Evolutionary conservation across 1,140 invertebrate genomes (phyloP), one percentile per base, ranked within the genome.

Genomic region (Lucilia cuprina): DNA sequence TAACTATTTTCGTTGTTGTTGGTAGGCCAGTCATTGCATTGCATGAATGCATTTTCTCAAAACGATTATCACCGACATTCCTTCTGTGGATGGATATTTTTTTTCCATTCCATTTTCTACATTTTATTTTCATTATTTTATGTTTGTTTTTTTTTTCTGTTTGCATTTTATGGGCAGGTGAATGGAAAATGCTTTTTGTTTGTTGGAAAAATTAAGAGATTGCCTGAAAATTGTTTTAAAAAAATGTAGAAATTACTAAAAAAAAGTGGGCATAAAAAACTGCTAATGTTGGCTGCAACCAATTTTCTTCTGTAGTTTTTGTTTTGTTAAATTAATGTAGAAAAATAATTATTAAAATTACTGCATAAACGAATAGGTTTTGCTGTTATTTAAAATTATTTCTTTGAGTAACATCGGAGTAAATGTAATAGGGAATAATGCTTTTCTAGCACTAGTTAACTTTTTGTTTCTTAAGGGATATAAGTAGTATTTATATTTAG

Each of bases 31-130:
- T 47, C 65, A 49, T 47, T 49, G 77, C 19, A 49, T 50, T 50
- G 77, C 41, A 80, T 80, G 77, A 41, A 80, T 80, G 41, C 41
- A 80, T 80, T 80, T 80, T 80, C 77, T 80, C 41, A 80, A 80
- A 80, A 80, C 77, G 41, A 80, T 80, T 80, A 80, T 80, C 77
- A 80, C 77, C 77, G 77, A 80, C 77, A 80, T 80, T 80, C 41
- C 25, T 80, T 17, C 65, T 70, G 19, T 3, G 65, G 41, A 8
- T 41, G 41, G 1, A 7, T 41, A 9, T 70, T 70, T 70, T 21
- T 10, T 70, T 70, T 17, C 3, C 25, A 30, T 77, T 77, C 74
- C 74, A 77, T 77, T 77, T 41, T 49, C 41, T 49, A 13, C 19
- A 70, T 25, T 80, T 80, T 49, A 41, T 19, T 80, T 80, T 80